phyloP scores from a whole-genome alignment of 2,888 invertebrate species.

The Pimpla rufipes region DNA sequence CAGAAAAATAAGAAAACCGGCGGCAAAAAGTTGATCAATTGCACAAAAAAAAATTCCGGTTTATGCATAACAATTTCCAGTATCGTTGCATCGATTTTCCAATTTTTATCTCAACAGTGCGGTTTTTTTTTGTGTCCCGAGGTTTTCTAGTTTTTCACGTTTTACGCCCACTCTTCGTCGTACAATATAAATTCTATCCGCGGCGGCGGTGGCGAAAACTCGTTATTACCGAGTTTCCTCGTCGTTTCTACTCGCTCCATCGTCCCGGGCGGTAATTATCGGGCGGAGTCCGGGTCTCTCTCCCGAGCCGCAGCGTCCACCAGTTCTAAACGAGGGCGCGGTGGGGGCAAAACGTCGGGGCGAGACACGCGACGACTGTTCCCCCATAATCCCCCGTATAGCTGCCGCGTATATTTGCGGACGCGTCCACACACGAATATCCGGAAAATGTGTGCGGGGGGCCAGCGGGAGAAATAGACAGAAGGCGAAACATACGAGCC shows the following conservation, averaged over 20 bases:
- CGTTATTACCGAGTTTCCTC: conserved; percentile 59
- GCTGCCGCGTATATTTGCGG: not conserved
- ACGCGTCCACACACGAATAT: conserved; percentile 39
- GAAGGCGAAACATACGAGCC: conserved; percentile 29
- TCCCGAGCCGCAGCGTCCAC: conserved; percentile 56
- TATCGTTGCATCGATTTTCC: too few relatives aligned
- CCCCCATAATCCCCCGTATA: not conserved
- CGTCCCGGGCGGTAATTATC: conserved; percentile 62
- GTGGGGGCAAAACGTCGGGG: conserved; percentile 44
- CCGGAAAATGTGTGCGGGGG: conserved; percentile 24
- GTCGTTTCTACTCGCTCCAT: conserved; percentile 39
- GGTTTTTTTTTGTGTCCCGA: too few relatives aligned
- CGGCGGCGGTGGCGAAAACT: conserved; percentile 1
- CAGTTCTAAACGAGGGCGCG: conserved; percentile 41
- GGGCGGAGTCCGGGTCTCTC: conserved; percentile 55
- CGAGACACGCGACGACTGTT: conserved; percentile 47
- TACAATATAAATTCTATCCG: conserved; percentile 15
- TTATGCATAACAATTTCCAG: too few relatives aligned
- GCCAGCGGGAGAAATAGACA: conserved; percentile 40
- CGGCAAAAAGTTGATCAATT: too few relatives aligned
- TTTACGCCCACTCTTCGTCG: not conserved
- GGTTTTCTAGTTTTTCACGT: too few relatives aligned
- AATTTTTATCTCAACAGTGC: too few relatives aligned
- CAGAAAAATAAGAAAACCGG: too few relatives aligned
- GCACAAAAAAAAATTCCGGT: too few relatives aligned